Base-by-base conservation (phyloP, 2,888 invertebrate genomes). In the Tetragonisca angustula region DNA sequence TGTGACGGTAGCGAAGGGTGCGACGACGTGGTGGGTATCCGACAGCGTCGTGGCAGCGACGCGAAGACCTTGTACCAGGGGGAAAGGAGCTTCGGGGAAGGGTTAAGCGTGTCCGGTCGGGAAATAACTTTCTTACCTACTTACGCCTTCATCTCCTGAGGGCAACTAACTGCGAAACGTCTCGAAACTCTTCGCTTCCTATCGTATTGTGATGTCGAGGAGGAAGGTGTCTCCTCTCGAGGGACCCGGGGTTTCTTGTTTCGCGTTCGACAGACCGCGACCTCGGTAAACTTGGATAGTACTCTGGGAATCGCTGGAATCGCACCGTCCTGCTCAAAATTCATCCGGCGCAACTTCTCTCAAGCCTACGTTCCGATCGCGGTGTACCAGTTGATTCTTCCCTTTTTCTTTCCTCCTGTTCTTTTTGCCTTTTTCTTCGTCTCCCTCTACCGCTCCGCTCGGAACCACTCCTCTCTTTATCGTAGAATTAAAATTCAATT, bases 61-160 rank as follows among this genome's bases (percentile, higher is more conserved):
- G 69, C 79, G 76, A 75, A 81, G 77, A 85, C 75, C 85, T 81
- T 70, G 85, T 81, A 79, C 75, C 75, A 80, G 32, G 68, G 81
- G 78, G 64, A 61, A 56, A 67, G 62, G 54, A 71, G 73, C 84
- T 81, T 76, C 87, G 88, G 81, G 88, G 88, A 94, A 94, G 94
- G 94, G 93, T 93, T 93, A 91, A 93, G 90, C 92, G 88, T 94
- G 94, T 94, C 94, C 94, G 94, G 94, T 93, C 93, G 92, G 94
- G 94, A 94, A 94, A 94, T 94, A 94, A 94, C 94, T 94, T 94
- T 94, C 94, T 94, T 94, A 94, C 94, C 93, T 94, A 94, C 94
- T 94, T 94, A 94, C 91, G 92, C 90, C 92, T 93, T 94, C 94
- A 94, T 94, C 94, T 94, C 94, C 94, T 94, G 94, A 86, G 90